Conservation (phyloP, 37 sponge, comb jelly and placozoan species). For the Aplysina aerophoba region DNA sequence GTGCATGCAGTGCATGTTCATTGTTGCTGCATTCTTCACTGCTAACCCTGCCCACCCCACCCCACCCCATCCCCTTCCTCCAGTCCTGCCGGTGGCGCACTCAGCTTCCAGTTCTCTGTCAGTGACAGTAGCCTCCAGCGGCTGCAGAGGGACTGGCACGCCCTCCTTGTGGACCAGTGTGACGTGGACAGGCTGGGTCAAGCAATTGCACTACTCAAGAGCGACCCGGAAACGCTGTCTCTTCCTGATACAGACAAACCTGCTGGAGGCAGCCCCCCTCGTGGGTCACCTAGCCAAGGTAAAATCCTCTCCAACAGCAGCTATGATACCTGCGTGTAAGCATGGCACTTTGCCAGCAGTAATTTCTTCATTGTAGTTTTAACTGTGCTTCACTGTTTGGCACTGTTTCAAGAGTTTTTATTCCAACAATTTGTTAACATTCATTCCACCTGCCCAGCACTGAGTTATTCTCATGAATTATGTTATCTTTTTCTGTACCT, state of each 20-base stretch:
- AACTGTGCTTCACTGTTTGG: too few species aligned
- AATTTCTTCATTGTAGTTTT: too few species aligned
- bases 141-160: conserved; percentile 16
- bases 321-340: conserved; percentile 2
- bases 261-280: not conserved
- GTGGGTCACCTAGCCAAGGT: not conserved
- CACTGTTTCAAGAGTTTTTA: too few species aligned
- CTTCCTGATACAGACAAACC: not conserved
- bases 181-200: not conserved
- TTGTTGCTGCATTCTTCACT: too few species aligned
- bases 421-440: too few species aligned
- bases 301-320: not conserved
- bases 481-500: too few species aligned
- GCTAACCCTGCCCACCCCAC: too few species aligned
- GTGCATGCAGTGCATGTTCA: not conserved
- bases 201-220: not conserved
- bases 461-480: too few species aligned
- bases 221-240: not conserved
- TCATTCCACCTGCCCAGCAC: too few species aligned
- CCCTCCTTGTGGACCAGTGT: not conserved
- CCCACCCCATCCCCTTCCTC: too few species aligned
- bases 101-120: not conserved
- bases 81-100: not conserved
- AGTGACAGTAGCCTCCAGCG: not conserved
- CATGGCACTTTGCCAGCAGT: not conserved